These are phyloP conservation scores for Xiphophorus maculatus DNA, from an alignment of 2,113 vertebrate species.

Conservation along the genomic window DNA sequence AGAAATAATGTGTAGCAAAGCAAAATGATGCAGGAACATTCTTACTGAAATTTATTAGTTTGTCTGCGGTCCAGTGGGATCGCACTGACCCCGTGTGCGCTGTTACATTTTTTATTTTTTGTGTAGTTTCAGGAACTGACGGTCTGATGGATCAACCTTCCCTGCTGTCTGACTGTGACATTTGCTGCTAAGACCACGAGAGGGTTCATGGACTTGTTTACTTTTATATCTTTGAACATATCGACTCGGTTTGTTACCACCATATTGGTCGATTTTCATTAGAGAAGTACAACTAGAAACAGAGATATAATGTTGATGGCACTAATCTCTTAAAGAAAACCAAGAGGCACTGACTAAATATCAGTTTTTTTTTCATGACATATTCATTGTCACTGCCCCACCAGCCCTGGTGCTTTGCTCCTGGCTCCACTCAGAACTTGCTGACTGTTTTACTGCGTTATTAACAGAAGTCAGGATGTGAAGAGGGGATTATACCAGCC, in stretches of 20 bases:
- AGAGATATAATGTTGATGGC: not conserved
- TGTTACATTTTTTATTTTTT: too few species aligned
- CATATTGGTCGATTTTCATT: not conserved
- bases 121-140: too few species aligned
- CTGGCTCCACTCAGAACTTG: not conserved
- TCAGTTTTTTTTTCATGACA: not conserved
- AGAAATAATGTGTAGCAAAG: too few species aligned
- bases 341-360: not conserved
- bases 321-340: not conserved
- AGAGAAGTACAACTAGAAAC: not conserved
- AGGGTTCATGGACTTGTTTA: not conserved
- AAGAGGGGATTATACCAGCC: too few species aligned
- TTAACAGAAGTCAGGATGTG: not conserved
- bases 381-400: not conserved
- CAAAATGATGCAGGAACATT: too few species aligned
- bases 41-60: too few species aligned
- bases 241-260: not conserved
- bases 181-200: too few species aligned
- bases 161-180: too few species aligned
- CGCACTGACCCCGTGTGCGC: too few species aligned
- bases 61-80: too few species aligned
- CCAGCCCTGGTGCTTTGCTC: not conserved
- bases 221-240: not conserved
- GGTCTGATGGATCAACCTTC: too few species aligned
- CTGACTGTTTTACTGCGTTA: not conserved